phyloP scores from a whole-genome alignment of 2,113 vertebrate species.

The Mus spicilegus region DNA sequence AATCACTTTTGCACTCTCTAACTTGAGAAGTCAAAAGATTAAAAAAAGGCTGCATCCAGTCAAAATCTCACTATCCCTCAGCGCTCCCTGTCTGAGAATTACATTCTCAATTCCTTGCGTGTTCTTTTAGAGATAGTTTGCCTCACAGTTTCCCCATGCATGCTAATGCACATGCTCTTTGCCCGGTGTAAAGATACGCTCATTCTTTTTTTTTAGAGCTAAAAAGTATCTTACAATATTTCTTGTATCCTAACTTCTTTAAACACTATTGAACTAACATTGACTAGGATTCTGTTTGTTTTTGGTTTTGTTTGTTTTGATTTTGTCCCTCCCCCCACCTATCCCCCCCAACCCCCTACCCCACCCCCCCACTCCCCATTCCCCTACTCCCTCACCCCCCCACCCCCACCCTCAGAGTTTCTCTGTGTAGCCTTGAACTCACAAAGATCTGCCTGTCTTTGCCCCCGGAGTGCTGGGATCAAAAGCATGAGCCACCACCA shows the following conservation, averaged over 20 bases:
- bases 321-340: too few species aligned
- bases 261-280: background rate
- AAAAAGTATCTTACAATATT: background rate
- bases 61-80: background rate
- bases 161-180: background rate
- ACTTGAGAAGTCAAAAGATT: slow-evolving; percentile 10
- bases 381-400: too few species aligned
- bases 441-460: too few species aligned
- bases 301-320: too few species aligned
- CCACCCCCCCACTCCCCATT: too few species aligned
- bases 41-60: background rate
- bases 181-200: background rate
- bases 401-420: too few species aligned
- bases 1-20: slow-evolving; percentile 24
- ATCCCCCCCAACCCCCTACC: too few species aligned
- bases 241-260: background rate
- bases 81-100: background rate
- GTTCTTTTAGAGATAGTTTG: background rate
- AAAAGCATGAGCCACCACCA: too few species aligned
- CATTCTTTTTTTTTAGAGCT: background rate
- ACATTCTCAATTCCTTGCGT: background rate
- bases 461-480: too few species aligned
- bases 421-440: too few species aligned
- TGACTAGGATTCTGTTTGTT: too few species aligned
- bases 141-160: background rate